Evolutionary conservation across 2,888 invertebrate species (phyloP), one percentile per base, ranked within the genome.

Genomic region (Tenthredo distinguenda): DNA sequence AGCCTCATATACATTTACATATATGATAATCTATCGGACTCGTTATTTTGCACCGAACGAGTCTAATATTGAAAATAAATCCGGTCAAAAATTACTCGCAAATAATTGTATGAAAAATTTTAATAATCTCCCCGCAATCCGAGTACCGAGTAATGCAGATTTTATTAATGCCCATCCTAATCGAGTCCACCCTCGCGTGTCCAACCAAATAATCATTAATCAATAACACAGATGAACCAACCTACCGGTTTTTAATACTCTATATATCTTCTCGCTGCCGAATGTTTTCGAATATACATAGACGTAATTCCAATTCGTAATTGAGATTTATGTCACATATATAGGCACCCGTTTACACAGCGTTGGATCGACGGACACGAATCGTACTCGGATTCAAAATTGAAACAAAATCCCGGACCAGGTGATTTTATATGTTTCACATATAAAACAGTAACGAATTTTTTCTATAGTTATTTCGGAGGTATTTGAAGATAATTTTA

Each of bases 121-220:
- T 9, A 74, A 47, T 74, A 47, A 74, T 43, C 40, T 72, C 72
- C 15, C 40, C 9, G 26, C 12, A 21, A 12, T 37, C 4, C 21
- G 31, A 6, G 6, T n/a, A 55, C 12, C 21, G 43, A 18, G 31
- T 81, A 81, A 62, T 40, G 37, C 26, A 40, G 21, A 81, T 62
- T 81, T 62, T 62, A 58, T 62, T 81, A 62, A 40, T 81, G 77
- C 18, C 31, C 7, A 55, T 50, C 10, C 58, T 58, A 79, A 81
- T 81, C 81, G 62, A 81, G 21, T 58, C 62, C 40, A 34, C 58
- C 31, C 58, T 62, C 58, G 12, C 7, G 6, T n/a, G 40, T 21
- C 2, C 58, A 3, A 62, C n/a, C n/a, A 31, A 81, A 81, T 81
- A 40, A 81, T 81, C 81, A 40, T 81, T 81, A 81, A 81, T 81